Base-by-base conservation (phyloP, 2,113 vertebrate genomes). In the Ailurus styani region DNA sequence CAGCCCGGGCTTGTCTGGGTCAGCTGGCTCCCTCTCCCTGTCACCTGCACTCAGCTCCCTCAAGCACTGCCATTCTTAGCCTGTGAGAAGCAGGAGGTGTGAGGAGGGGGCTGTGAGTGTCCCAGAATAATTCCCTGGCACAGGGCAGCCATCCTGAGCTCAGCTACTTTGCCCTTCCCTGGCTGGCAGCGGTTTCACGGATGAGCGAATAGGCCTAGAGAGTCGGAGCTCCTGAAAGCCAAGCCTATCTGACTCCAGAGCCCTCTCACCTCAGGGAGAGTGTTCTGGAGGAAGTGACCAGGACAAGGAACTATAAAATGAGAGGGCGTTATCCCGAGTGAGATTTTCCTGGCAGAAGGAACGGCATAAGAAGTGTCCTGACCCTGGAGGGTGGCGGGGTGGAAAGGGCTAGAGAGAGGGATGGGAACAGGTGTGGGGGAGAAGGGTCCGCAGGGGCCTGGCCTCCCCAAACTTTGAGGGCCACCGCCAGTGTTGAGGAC, bases 31-130 rank as follows among this genome's bases (percentile, higher is more conserved):
- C 57, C n/a, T 4, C 31, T 72, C 83, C 57, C 34, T 23, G 82
- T 95, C 87, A 91, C 78, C 94, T 83, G 60, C 78, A 47, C 47
- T 79, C 34, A 68, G 78, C 73, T 31, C 29, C 97, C 93, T 89
- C 78, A 77, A 72, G 34, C 83, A n/a, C 42, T 93, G 96, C 87
- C 89, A 57, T 75, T 90, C 62, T 97, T 91, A 96, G 89, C 66
- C 50, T 54, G 31, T 7, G 66, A 96, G 60, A 88, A 79, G 87
- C 88, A 93, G 73, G 73, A 97, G 87, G 83, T 93, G 92, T 68
- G 89, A 98, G 40, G 40, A 62, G 40, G 20, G 52, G 66, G 37
- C 55, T 20, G 1, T 5, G 68, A 70, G 37, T 55, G 86, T 97
- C 85, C 95, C 45, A 88, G 57, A 97, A 95, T 93, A 97, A 81